phyloP scores from a whole-genome alignment of 2,797 vertebrate genomes.

The Pseudotriccus pelzelni region DNA sequence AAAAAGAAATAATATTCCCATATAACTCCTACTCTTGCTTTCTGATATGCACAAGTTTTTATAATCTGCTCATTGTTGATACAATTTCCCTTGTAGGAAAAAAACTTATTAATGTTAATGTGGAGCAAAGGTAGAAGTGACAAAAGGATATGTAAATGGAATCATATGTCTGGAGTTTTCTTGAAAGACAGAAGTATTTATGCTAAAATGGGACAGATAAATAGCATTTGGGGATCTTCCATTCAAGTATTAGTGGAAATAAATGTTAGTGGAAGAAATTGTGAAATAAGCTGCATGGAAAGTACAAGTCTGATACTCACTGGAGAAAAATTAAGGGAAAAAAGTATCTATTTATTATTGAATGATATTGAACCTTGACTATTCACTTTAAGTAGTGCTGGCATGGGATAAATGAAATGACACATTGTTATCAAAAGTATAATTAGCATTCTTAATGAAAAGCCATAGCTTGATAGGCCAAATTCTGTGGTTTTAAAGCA shows the following conservation, averaged over 20 bases:
- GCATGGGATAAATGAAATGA: background rate
- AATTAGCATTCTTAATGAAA: constrained; percentile 59
- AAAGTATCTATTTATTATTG: background rate
- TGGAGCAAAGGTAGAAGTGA: background rate
- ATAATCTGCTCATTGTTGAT: background rate
- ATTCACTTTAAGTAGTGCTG: background rate
- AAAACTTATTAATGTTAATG: background rate
- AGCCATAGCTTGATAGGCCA: background rate
- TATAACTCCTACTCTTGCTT: background rate
- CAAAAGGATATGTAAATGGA: background rate
- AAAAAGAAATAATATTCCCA: background rate
- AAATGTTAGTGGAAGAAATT: background rate
- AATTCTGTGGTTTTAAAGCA: constrained; percentile 29
- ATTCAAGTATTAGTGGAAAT: background rate
- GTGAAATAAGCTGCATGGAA: background rate
- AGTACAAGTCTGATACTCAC: background rate
- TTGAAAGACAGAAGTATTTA: background rate
- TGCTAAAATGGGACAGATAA: background rate
- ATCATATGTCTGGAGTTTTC: background rate
- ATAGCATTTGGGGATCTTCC: background rate
- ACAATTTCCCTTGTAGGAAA: background rate
- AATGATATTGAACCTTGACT: background rate
- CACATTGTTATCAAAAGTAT: background rate
- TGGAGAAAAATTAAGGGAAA: no score
- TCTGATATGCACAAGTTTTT: background rate